phyloP scores from a whole-genome alignment of 2,797 vertebrate species.

The Cuniculus paca region DNA sequence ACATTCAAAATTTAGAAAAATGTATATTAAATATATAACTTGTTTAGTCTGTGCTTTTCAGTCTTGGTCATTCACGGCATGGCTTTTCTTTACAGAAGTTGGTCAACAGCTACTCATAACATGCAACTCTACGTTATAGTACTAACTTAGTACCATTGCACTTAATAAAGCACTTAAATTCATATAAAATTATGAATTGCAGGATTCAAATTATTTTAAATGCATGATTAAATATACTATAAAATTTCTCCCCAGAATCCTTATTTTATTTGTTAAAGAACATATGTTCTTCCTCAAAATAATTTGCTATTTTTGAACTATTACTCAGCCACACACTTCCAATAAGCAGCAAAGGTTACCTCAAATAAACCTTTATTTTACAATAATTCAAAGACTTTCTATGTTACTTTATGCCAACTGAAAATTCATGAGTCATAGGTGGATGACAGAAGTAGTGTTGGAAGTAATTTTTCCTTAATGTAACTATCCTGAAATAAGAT shows the following conservation, averaged over 20 bases:
- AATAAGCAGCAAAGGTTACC: slow-evolving; percentile 88
- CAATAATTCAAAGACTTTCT: slow-evolving; percentile 71
- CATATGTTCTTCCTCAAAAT: slow-evolving; percentile 90
- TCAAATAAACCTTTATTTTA: slow-evolving; percentile 87
- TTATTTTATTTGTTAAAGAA: slow-evolving; percentile 89
- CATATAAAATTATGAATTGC: slow-evolving; percentile 45
- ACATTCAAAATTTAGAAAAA: slow-evolving; percentile 24
- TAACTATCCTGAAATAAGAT: slow-evolving; percentile 51
- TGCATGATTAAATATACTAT: slow-evolving; percentile 76
- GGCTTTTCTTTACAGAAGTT: slow-evolving; percentile 45
- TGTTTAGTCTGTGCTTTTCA: slow-evolving; percentile 15
- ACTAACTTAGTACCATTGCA: background rate
- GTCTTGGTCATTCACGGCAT: slow-evolving; percentile 20
- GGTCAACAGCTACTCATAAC: slow-evolving; percentile 57
- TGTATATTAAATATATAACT: background rate
- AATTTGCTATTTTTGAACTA: slow-evolving; percentile 89
- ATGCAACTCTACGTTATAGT: slow-evolving; percentile 51
- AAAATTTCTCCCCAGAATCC: slow-evolving; percentile 86
- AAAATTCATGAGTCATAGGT: slow-evolving; percentile 77
- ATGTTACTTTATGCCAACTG: slow-evolving; percentile 60
- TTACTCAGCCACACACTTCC: slow-evolving; percentile 88
- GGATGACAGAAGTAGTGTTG: slow-evolving; percentile 6
- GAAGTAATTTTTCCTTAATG: slow-evolving; percentile 56
- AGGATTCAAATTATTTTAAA: slow-evolving; percentile 70
- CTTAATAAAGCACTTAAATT: slow-evolving; percentile 69